A percentile compares a stretch with the other conserved stretches of the same genome.
These are phyloP conservation scores for Cynopterus sphinx DNA, from an alignment of 2,797 vertebrate species.

Conservation along the genomic window DNA sequence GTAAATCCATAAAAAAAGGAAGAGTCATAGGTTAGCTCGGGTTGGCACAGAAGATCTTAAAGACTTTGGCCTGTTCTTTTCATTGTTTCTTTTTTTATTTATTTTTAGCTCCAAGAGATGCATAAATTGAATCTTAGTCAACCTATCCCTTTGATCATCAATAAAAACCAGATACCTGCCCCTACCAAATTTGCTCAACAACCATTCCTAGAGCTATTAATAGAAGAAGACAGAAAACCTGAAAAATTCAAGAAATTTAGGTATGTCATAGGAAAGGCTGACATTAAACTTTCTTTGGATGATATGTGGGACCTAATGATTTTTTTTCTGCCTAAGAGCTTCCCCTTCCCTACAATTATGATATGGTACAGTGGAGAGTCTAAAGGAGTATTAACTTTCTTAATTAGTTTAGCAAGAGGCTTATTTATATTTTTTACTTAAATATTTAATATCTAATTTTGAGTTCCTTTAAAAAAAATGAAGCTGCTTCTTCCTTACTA, in stretches of 20 bases:
- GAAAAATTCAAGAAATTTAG: slow-evolving; percentile 37
- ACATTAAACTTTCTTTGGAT: not conserved
- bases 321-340: not conserved
- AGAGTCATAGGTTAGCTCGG: not conserved
- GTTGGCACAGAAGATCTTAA: not conserved
- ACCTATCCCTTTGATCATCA: slow-evolving; percentile 13
- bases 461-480: not conserved
- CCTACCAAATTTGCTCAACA: slow-evolving; percentile 14
- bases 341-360: not conserved
- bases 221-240: slow-evolving; percentile 45
- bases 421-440: slow-evolving; percentile 48
- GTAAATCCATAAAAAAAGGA: not conserved
- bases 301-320: not conserved
- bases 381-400: not conserved
- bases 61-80: not conserved
- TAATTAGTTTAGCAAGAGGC: slow-evolving; percentile 2
- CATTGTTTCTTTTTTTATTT: slow-evolving; percentile 35
- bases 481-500: slow-evolving; percentile 9
- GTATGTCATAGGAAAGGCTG: slow-evolving; percentile 58
- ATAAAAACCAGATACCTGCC: not conserved
- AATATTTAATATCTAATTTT: slow-evolving; percentile 48
- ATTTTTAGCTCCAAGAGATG: slow-evolving; percentile 50
- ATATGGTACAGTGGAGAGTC: not conserved
- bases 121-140: slow-evolving; percentile 59
- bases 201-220: not conserved